Conservation (phyloP, 2,797 vertebrate species). For the Australoheros facetus region DNA sequence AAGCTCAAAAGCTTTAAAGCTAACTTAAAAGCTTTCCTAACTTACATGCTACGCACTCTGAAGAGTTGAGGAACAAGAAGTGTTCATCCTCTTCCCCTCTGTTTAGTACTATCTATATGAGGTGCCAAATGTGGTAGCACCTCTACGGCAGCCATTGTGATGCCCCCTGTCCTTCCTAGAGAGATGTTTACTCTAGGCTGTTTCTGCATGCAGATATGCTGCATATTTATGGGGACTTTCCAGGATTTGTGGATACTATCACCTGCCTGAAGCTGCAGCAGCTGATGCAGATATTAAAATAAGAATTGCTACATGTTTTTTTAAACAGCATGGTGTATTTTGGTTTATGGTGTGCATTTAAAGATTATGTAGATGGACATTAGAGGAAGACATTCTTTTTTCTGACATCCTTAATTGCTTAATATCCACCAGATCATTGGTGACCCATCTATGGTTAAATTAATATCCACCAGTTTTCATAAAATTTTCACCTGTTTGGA, state of each 20-base stretch:
- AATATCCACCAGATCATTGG: background rate
- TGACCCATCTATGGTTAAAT: background rate
- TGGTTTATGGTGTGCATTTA: background rate
- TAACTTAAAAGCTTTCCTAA: background rate
- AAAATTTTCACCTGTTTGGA: background rate
- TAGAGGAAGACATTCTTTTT: background rate
- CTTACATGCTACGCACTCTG: background rate
- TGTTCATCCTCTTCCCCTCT: background rate
- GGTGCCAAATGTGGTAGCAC: background rate
- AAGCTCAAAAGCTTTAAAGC: too few species aligned
- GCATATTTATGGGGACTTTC: background rate
- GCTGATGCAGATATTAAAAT: background rate
- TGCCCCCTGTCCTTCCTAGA: background rate
- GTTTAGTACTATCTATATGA: background rate
- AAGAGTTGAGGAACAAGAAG: background rate
- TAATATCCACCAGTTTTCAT: accelerated
- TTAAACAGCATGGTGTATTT: background rate
- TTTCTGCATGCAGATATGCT: background rate
- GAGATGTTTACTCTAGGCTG: background rate
- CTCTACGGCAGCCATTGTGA: background rate
- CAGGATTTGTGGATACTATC: too few species aligned
- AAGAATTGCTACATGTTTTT: background rate
- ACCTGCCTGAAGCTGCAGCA: background rate
- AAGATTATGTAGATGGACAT: background rate
- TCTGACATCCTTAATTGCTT: background rate